Conservation (phyloP, 2,113 vertebrate species). For the Craseonycteris thonglongyai region DNA sequence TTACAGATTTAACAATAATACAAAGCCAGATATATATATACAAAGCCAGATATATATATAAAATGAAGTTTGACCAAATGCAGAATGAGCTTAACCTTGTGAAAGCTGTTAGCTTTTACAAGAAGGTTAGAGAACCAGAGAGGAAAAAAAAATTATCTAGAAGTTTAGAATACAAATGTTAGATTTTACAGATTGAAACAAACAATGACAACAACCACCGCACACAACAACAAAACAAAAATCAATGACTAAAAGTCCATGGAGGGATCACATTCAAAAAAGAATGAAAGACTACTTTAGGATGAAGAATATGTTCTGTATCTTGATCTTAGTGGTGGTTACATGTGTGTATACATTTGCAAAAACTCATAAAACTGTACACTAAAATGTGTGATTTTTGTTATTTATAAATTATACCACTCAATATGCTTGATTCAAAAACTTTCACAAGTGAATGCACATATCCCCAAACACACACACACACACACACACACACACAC, state of each 20-base stretch:
- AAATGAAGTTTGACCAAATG: not conserved
- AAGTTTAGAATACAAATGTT: not conserved
- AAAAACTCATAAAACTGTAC: not conserved
- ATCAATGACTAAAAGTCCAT: not conserved
- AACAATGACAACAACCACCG: too few species aligned
- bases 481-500: not conserved
- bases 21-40: not conserved
- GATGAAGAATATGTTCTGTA: not conserved
- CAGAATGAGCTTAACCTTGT: not conserved
- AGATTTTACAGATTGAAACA: too few species aligned
- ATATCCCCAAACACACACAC: too few species aligned
- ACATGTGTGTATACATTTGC: not conserved
- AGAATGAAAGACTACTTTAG: not conserved
- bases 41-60: not conserved
- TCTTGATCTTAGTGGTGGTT: not conserved
- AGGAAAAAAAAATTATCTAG: not conserved
- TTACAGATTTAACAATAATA: not conserved
- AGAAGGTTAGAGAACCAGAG: not conserved
- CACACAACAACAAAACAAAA: too few species aligned
- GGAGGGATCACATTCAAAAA: not conserved
- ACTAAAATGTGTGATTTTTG: not conserved
- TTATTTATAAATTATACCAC: not conserved
- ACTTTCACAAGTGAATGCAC: not conserved
- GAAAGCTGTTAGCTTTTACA: not conserved
- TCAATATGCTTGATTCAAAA: not conserved